These are phyloP conservation scores for Lucilia sericata DNA, from an alignment of 1,140 invertebrate species.

Conservation along the genomic window DNA sequence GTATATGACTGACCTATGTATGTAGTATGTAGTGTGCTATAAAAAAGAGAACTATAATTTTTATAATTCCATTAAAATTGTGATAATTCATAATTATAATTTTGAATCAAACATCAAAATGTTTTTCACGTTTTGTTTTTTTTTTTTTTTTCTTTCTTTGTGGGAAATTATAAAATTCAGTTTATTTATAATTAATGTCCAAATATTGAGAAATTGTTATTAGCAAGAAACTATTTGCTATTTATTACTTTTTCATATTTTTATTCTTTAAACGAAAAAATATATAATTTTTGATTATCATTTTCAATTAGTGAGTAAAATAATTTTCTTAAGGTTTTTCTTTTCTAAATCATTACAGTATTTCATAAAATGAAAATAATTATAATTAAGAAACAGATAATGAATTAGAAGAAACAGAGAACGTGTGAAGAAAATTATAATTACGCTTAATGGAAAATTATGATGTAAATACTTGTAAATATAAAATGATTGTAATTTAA, in stretches of 20 bases:
- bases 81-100: background rate
- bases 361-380: background rate
- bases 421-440: background rate
- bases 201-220: background rate
- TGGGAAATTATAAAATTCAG: background rate
- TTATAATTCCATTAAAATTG: background rate
- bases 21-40: background rate
- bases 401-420: constrained; percentile 3
- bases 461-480: constrained; percentile 21
- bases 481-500: constrained; percentile 7
- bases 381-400: background rate
- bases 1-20: constrained; percentile 16
- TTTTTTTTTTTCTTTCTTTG: background rate
- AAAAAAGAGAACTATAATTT: constrained; percentile 17
- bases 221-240: background rate
- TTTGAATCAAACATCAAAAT: background rate
- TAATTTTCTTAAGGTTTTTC: background rate
- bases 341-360: background rate
- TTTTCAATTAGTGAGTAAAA: background rate
- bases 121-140: background rate
- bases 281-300: constrained; percentile 10
- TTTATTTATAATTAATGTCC: background rate
- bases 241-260: background rate
- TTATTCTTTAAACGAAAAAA: background rate
- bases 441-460: constrained; percentile 11